A percentile compares a stretch with the other conserved stretches of the same genome.
Evolutionary conservation across 2,797 vertebrate genomes (phyloP).

Genomic region (Apodemus agrarius): DNA sequence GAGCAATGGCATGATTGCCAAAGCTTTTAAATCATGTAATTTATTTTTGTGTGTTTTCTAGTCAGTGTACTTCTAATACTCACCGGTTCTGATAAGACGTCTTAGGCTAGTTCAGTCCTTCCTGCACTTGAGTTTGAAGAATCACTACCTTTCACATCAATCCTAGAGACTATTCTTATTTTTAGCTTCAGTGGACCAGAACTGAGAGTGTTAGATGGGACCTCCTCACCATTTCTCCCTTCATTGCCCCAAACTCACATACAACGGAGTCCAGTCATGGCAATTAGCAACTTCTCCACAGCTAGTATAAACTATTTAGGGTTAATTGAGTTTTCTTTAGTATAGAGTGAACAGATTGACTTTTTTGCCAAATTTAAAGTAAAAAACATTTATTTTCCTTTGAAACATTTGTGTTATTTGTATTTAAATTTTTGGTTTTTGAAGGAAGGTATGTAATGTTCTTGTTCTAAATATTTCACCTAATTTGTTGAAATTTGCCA

Average conservation of each 20-base stretch:
- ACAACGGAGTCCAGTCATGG: not conserved
- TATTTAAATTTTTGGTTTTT: not conserved
- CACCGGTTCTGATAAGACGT: not conserved
- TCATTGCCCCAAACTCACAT: not conserved
- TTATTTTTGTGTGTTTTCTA: not conserved
- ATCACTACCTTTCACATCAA: not conserved
- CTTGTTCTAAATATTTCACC: not conserved
- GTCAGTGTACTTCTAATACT: not conserved
- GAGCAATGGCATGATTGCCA: not conserved
- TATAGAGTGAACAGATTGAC: not conserved
- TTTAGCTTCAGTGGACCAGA: not conserved
- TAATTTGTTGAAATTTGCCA: not conserved
- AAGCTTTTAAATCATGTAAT: not conserved
- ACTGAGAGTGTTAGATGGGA: not conserved
- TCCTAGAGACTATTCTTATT: not conserved
- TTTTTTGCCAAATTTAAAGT: not conserved
- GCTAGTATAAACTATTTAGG: not conserved
- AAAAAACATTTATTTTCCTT: slow-evolving; percentile 8
- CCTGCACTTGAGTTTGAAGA: not conserved
- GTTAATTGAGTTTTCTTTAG: not conserved
- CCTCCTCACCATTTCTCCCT: no score
- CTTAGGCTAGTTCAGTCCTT: not conserved
- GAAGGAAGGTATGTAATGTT: not conserved
- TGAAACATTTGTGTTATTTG: not conserved
- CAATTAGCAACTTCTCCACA: not conserved